Evolutionary conservation across 2,113 vertebrate genomes (phyloP), one percentile per base, ranked within the genome.

Genomic region (Dunckerocampus dactyliophorus): DNA sequence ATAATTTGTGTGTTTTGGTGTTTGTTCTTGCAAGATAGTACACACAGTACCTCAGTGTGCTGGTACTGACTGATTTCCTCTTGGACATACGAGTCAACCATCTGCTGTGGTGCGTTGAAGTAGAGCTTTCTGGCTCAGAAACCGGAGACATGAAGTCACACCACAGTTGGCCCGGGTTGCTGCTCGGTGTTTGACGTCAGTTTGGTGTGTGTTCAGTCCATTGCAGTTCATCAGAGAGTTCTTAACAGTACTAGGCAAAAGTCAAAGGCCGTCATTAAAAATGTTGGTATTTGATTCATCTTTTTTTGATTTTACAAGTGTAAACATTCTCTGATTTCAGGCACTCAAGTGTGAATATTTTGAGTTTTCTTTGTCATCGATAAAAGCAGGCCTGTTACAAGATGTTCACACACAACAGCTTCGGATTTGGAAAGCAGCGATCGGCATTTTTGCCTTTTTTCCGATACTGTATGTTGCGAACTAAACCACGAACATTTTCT

Each of bases 101-200:
- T 53, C 51, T 53, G 51, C 51, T 53, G 16, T 31, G 51, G 24
- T 53, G 51, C n/a, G 24, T 34, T 53, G 2, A 31, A 53, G 28
- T 53, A 19, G 24, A 34, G 11, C 24, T 53, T 53, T 34, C 16
- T 53, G 51, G 51, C 51, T 53, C 24, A 34, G 51, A 24, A 16
- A 34, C 24, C 31, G 15, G 51, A 53, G 24, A 53, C 51, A 53
- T 53, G 51, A 53, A 24, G 51, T 53, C 51, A 34, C 51, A 34
- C 24, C 24, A 4, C 9, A 15, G 16, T 53, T 31, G 51, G 51
- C 49, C 49, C 10, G 2, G 24, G 13, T 53, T 31, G 24, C 24
- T 31, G 51, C 24, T 31, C n/a, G 13, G 4, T 31, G 13, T 17
- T 9, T 52, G 50, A 52, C 50, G 12, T 52, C 8, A 31, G 9